Conservation (phyloP, 2,113 vertebrate genomes). For the Bagarius yarrelli region DNA sequence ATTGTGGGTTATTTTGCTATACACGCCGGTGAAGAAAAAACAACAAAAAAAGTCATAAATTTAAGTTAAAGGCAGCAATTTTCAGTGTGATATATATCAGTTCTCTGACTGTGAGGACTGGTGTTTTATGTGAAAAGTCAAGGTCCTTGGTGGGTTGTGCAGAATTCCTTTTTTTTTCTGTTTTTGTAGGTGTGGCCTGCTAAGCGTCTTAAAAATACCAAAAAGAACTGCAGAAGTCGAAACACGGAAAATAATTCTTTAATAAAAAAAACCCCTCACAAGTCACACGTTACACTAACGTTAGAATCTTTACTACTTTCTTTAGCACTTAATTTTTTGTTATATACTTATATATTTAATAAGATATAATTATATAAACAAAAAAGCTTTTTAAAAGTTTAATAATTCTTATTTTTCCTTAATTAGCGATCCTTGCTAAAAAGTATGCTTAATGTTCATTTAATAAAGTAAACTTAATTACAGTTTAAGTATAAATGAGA, state of each 20-base stretch:
- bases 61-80: conserved; percentile 36
- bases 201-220: neutral
- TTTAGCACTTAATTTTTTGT: too few relatives aligned
- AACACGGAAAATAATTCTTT: neutral
- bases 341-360: too few relatives aligned
- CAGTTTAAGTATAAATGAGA: too few relatives aligned
- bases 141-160: neutral
- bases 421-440: too few relatives aligned
- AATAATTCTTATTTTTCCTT: too few relatives aligned
- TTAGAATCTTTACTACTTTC: too few relatives aligned
- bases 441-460: too few relatives aligned
- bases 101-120: conserved; percentile 13
- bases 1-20: conserved; percentile 35
- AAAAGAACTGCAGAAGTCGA: neutral
- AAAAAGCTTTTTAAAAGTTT: too few relatives aligned
- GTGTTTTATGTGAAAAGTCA: neutral
- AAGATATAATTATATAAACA: too few relatives aligned
- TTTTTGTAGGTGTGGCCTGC: neutral
- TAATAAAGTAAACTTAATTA: too few relatives aligned
- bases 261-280: too few relatives aligned
- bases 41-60: conserved; percentile 31
- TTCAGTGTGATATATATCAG: conserved; percentile 17
- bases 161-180: neutral
- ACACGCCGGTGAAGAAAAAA: neutral
- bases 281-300: too few relatives aligned